Evolutionary conservation across 2,797 vertebrate genomes (phyloP), one percentile per base, ranked within the genome.

Genomic region (Danio kyathit): DNA sequence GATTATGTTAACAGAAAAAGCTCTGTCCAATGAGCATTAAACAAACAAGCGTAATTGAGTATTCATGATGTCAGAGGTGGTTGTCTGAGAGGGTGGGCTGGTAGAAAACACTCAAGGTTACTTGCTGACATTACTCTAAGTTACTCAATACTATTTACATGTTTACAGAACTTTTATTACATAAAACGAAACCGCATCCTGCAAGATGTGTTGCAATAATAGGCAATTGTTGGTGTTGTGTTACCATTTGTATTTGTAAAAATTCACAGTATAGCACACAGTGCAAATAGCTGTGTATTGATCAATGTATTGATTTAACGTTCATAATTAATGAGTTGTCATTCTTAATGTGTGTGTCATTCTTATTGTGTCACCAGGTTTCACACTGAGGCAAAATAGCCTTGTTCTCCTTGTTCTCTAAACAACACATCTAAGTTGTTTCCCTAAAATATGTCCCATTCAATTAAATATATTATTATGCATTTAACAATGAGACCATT

Each of bases 231-330:
- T 67, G 16, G n/a, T 19, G n/a, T 44, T 10, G 7, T 29, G 29
- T 29, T 29, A 29, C 29, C 29, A 29, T 29, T 29, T 29, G n/a
- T n/a, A 29, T 29, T 1, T 29, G 29, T 1, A 16, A 1, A 6
- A 65, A n/a, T 56, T 2, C 59, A 65, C 8, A 29, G 21, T 40
- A 48, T 21, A 44, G 29, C 29, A 19, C 57, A 60, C 19, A 38
- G 11, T n/a, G 1, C 17, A 65, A 5, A 21, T 44, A 41, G 19
- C 17, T 44, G 2, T 56, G 7, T 64, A 66, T 56, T 66, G 74
- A 56, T 29, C 81, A 38, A 64, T 60, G 29, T 13, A 88, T 86
- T 66, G 87, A 90, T 86, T 76, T 17, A 49, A 74, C 56, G 59
- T 51, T 82, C 21, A 48, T 70, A 72, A 76, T 86, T 64, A 88